Conservation (phyloP, 2,797 vertebrate genomes). For the Spondyliosoma cantharus region DNA sequence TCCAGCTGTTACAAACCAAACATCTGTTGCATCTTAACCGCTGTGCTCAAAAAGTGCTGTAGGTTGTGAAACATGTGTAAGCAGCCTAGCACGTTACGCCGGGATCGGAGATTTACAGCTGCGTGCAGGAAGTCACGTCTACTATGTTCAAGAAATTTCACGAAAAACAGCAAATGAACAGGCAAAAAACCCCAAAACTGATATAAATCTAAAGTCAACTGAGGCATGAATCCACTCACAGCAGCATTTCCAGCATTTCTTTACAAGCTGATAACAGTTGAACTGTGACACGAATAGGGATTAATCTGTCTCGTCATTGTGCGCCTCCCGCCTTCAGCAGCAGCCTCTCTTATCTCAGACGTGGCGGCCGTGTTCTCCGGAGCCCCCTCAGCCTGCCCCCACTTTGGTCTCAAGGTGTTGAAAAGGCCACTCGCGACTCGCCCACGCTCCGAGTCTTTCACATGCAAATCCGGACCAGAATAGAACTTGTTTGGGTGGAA, state of each 20-base stretch:
- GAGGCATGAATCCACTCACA: constrained; percentile 30
- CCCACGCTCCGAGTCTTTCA: constrained; percentile 64
- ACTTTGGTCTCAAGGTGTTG: constrained; percentile 70
- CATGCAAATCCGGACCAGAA: constrained; percentile 75
- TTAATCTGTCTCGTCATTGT: constrained; percentile 43
- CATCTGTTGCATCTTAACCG: constrained; percentile 52
- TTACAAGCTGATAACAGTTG: constrained; percentile 64
- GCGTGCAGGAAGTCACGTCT: not conserved
- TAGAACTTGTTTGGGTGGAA: constrained; percentile 65
- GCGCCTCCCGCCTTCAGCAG: constrained; percentile 49
- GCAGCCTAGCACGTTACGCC: not conserved
- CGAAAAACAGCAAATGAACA: not conserved
- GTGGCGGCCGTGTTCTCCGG: constrained; percentile 62
- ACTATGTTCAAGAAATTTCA: not conserved
- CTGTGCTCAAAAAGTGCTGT: not conserved
- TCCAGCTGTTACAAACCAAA: constrained; percentile 47
- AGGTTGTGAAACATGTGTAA: constrained; percentile 6
- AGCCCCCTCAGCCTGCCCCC: constrained; percentile 39
- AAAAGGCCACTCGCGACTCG: constrained; percentile 64
- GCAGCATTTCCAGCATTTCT: constrained; percentile 29
- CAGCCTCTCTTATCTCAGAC: constrained; percentile 72
- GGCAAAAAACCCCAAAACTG: not conserved
- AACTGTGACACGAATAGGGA: constrained; percentile 39
- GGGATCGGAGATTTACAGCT: not conserved
- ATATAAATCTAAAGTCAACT: not conserved